Evolutionary conservation across 2,113 vertebrate genomes (phyloP).

Genomic region (Smithornis capensis): DNA sequence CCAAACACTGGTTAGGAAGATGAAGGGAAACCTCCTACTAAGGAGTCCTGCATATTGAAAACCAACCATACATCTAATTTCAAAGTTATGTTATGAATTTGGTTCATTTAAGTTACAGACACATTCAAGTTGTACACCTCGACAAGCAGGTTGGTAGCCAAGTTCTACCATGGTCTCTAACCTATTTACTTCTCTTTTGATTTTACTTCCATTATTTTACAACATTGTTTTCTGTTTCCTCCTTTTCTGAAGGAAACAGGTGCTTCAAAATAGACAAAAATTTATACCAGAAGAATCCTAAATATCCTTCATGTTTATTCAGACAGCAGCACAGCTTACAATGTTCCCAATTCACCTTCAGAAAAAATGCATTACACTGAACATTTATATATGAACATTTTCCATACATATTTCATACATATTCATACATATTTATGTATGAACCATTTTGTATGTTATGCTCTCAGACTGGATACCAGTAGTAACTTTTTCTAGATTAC

Average conservation of each 20-base stretch:
- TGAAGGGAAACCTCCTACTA: not conserved
- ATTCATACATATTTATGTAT: too few relatives aligned
- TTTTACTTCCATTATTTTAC: not conserved
- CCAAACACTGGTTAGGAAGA: not conserved
- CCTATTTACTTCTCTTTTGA: not conserved
- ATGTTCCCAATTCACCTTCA: not conserved
- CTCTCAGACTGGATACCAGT: not conserved
- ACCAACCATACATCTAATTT: not conserved
- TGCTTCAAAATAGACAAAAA: not conserved
- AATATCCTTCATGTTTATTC: not conserved
- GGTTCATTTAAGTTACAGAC: not conserved
- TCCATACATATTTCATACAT: too few relatives aligned
- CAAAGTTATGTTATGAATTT: not conserved
- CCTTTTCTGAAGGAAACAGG: not conserved
- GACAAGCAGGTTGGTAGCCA: not conserved
- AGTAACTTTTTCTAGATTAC: not conserved
- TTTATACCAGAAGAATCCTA: not conserved
- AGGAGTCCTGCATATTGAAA: not conserved
- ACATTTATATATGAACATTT: not conserved
- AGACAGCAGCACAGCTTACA: not conserved
- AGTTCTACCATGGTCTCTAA: not conserved
- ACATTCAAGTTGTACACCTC: not conserved
- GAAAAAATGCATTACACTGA: not conserved
- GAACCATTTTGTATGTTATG: not conserved
- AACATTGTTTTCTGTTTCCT: not conserved